Percentiles rank a stretch among this genome's conserved stretches.
Evolutionary conservation across 2,888 invertebrate species (phyloP).

Genomic region (Deroplatys truncata): DNA sequence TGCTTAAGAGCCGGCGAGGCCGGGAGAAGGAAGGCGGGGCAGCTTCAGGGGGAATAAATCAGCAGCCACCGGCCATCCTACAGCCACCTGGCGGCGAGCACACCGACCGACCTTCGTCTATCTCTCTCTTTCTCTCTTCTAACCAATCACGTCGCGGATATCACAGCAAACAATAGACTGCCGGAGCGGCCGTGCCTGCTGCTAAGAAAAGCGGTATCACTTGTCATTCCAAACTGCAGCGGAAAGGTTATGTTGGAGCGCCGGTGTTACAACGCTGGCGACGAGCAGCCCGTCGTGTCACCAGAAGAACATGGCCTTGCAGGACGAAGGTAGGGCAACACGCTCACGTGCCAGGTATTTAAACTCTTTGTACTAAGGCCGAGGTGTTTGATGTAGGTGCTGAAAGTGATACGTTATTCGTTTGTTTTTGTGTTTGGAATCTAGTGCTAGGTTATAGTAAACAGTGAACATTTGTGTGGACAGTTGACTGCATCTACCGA

Average conservation of each 20-base stretch:
- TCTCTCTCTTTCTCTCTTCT: background rate
- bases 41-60: background rate
- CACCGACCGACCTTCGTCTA: background rate
- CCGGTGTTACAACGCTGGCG: background rate
- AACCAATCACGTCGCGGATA: background rate
- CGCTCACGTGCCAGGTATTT: background rate
- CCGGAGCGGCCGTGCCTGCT: background rate
- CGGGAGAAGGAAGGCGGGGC: background rate
- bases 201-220: background rate
- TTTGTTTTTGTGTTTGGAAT: too few species aligned
- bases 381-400: too few species aligned
- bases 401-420: background rate
- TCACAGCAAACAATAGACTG: background rate
- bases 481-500: too few species aligned
- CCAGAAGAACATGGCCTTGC: background rate
- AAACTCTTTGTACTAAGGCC: background rate
- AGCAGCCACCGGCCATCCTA: background rate
- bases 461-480: too few species aligned
- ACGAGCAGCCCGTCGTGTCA: background rate
- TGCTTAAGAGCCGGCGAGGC: background rate
- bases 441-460: too few species aligned
- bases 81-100: constrained; percentile 22
- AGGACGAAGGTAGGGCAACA: background rate
- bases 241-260: background rate
- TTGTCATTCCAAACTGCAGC: background rate